These are phyloP conservation scores for Uria lomvia DNA, from an alignment of 2,113 vertebrate genomes.

Conservation along the genomic window DNA sequence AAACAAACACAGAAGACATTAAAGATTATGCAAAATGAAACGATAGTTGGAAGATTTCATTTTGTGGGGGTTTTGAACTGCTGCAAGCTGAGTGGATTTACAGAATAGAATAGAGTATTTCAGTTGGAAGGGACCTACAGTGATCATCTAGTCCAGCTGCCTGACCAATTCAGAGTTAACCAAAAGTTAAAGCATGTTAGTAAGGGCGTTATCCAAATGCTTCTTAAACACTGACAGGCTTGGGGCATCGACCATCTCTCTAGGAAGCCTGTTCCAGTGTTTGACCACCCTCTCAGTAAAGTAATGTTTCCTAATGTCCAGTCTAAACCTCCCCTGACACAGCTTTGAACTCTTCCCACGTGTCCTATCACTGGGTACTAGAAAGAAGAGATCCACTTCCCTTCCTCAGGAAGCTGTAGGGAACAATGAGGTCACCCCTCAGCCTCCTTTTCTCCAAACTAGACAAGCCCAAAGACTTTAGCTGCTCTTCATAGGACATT, in stretches of 20 bases:
- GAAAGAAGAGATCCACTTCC: background rate
- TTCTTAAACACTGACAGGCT: background rate
- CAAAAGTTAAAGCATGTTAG: background rate
- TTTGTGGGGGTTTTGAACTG: fast-evolving
- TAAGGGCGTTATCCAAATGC: background rate
- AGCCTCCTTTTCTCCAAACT: background rate
- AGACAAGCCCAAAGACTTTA: background rate
- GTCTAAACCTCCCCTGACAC: background rate
- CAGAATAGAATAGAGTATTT: background rate
- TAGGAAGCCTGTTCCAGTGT: background rate
- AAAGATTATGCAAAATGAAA: background rate
- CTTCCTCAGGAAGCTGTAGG: background rate
- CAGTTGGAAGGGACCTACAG: background rate
- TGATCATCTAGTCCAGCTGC: background rate
- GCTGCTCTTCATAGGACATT: fast-evolving
- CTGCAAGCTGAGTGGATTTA: background rate
- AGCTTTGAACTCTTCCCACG: background rate
- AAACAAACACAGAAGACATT: background rate
- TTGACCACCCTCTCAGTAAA: background rate
- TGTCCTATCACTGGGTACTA: background rate
- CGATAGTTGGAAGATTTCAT: background rate
- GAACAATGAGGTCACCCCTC: fast-evolving
- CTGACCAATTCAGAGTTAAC: background rate
- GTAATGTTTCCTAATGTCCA: background rate
- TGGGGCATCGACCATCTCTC: fast-evolving